Percentiles rank a stretch among this genome's conserved stretches.
These are phyloP conservation scores for Eleutherodactylus coqui DNA, from an alignment of 2,797 vertebrate species.

Conservation along the genomic window DNA sequence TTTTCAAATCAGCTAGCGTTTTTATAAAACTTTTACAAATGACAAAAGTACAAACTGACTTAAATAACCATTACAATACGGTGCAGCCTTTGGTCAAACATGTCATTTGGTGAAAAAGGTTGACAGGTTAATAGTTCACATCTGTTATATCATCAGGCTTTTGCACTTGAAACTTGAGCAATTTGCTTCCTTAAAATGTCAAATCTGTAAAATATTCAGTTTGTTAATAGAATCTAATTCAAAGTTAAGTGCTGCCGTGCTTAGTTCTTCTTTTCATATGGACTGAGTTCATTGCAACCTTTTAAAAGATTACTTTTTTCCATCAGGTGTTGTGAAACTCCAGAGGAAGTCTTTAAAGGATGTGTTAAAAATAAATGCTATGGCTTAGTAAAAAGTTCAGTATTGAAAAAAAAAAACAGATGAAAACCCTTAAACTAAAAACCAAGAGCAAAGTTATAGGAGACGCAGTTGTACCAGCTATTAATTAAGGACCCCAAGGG, in stretches of 20 bases:
- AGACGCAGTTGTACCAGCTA: no score
- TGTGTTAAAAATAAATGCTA: background rate
- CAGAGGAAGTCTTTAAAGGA: background rate
- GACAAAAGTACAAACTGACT: slow-evolving; percentile 14
- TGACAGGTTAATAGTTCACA: slow-evolving; percentile 40
- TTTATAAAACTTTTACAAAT: background rate
- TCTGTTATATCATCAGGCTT: background rate
- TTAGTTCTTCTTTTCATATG: background rate
- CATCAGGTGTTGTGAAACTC: background rate
- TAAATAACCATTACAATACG: background rate
- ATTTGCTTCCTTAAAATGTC: slow-evolving; percentile 23
- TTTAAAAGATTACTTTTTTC: background rate
- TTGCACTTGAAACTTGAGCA: background rate
- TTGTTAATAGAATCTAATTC: background rate
- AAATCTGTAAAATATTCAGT: slow-evolving; percentile 19
- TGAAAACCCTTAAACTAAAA: no score
- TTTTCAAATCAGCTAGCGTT: background rate
- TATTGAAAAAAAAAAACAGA: background rate
- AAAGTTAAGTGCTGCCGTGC: background rate
- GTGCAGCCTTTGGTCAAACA: slow-evolving; percentile 9
- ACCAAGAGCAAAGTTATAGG: no score
- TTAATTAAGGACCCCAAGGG: background rate
- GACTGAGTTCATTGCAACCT: background rate
- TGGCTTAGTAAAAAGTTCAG: background rate
- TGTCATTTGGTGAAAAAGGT: slow-evolving; percentile 15